Evolutionary conservation across 2,888 invertebrate genomes (phyloP).

Genomic region (Epirrita christyi): DNA sequence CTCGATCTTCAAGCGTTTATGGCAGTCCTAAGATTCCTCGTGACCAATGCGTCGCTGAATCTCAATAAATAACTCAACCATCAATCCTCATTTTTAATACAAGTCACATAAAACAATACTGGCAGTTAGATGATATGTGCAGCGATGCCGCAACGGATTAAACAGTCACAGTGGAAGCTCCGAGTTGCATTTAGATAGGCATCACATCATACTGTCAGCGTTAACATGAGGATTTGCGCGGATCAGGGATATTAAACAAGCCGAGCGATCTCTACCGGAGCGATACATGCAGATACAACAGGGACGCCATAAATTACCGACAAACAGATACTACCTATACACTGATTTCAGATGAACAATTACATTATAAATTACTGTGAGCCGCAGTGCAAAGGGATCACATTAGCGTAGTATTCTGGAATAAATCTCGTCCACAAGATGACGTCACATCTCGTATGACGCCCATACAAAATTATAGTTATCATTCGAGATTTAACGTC

Average conservation of each 20-base stretch:
- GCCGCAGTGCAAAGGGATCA: too few species aligned
- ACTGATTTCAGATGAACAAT: background rate
- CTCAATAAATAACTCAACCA: conserved; percentile 2
- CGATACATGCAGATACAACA: conserved; percentile 42
- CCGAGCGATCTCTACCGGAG: conserved; percentile 40
- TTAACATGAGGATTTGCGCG: conserved; percentile 68
- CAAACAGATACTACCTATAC: background rate
- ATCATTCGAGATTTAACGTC: too few species aligned
- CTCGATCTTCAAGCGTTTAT: too few species aligned
- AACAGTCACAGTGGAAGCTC: conserved; percentile 65
- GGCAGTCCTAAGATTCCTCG: too few species aligned
- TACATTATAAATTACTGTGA: background rate
- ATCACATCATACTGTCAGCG: conserved; percentile 61
- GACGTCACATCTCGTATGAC: too few species aligned
- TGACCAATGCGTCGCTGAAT: too few species aligned
- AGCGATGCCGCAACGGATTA: conserved; percentile 53
- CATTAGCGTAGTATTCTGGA: too few species aligned
- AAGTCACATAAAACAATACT: conserved; percentile 34
- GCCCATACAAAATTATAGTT: too few species aligned
- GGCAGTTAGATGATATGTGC: conserved; percentile 47
- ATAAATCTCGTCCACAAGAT: too few species aligned
- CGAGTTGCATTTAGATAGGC: conserved; percentile 57
- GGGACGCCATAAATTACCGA: background rate
- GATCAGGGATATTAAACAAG: conserved; percentile 70
- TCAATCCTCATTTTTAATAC: conserved; percentile 19